Base-by-base conservation (phyloP, 2,797 vertebrate genomes). In the Hemibagrus guttatus region DNA sequence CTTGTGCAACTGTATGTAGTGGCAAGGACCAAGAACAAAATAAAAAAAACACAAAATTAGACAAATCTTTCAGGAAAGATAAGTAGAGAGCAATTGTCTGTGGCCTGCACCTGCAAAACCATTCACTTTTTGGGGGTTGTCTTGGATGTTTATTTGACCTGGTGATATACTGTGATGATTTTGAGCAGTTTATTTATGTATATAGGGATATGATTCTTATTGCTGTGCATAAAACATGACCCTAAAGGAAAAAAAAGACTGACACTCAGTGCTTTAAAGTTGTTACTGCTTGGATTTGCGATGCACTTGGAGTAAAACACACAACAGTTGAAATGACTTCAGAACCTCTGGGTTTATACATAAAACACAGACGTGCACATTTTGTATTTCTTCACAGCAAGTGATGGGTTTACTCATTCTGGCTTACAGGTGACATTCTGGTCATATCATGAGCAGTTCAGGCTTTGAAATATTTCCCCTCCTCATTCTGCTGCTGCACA, bases 141-240 rank as follows among this genome's bases (percentile, higher is more conserved):
- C 46, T 9, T 49, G 46, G 9, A 46, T 1, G 46, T 49, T 49
- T 49, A 8, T 7, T 49, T 49, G 46, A 49, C 46, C 7, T 49
- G 46, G 2, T 49, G 46, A 3, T 49, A 9, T 49, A 6, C 46
- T 39, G 35, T 39, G 35, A 39, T 39, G 35, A 39, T 49, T 49
- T 49, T 49, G 46, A 49, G 46, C 46, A 9, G 7, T 49, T 5
- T 31, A 76, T 42, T 16, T 46, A 83, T 83, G 61, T 59, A 66
- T 84, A 35, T 76, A 61, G 3, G 82, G 35, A 84, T 72, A 64
- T 64, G 68, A 71, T 71, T 49, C 46, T 49, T 23, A 16, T n/a
- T 56, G 66, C 26, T 61, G 64, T 81, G 49, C 28, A 84, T 81
- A 81, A 87, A 84, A 85, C 83, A 84, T 72, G 83, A 84, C 42